Evolutionary conservation across 2,113 vertebrate genomes (phyloP), one percentile per base, ranked within the genome.

Genomic region (Hippopotamus amphibius): DNA sequence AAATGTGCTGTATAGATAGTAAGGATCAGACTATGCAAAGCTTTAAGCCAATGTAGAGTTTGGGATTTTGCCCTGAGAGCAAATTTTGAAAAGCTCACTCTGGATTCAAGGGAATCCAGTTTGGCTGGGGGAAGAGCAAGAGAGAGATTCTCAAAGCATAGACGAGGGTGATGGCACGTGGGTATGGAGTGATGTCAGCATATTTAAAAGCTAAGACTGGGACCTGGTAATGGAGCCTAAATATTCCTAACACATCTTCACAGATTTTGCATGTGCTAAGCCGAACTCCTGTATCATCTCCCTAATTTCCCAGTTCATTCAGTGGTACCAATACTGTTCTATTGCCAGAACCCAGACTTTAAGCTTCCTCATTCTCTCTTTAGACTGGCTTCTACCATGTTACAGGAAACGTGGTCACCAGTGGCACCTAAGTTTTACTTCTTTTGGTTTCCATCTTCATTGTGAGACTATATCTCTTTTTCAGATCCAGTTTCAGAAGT

Each of bases 401-500:
- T 33, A 86, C 28, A 37, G 50, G 79, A 80, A 88, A 66, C 46
- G 46, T 6, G 26, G 37, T 88, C 53, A 72, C 48, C 13, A 53
- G 14, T 83, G 33, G 5, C 86, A 95, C 65, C 22, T 79, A 43
- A 68, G 5, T 88, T 83, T 72, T 30, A 28, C 63, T 76, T 69
- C 46, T 85, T 81, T 65, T 24, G 46, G 15, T 50, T 33, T 86
- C n/a, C 83, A 7, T 80, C 77, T 97, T 93, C 22, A 72, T 15
- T n/a, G 14, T 79, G 15, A 21, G 9, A 74, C n/a, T 80, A 2
- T 53, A 57, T 48, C 26, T 88, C 37, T 30, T 84, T 72, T 89
- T 86, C 79, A 89, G 12, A 96, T 82, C 26, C 53, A 85, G n/a
- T 86, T 94, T 86, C 50, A 81, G 13, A 96, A 92, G 50, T 92